Evolutionary conservation across 2,888 invertebrate species (phyloP).

Genomic region (Ophion costatus): DNA sequence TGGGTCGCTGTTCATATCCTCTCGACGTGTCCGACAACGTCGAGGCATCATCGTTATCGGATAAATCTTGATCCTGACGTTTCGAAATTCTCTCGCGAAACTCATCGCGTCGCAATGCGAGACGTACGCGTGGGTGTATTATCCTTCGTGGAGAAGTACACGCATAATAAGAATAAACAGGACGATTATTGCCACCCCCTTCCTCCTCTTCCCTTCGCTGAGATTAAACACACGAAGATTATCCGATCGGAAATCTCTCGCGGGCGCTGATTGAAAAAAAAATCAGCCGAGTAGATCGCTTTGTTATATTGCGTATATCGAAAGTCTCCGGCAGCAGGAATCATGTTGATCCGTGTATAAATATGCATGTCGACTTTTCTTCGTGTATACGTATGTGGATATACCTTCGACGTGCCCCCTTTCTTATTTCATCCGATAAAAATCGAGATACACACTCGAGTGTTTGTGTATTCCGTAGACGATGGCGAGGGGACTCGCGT

Average conservation of each 20-base stretch:
- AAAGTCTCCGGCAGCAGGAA: no score
- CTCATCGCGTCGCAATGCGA: slow-evolving; percentile 28
- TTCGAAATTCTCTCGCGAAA: slow-evolving; percentile 60
- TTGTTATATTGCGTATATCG: no score
- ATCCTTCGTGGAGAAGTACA: neutral
- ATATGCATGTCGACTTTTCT: no score
- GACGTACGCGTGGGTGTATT: neutral
- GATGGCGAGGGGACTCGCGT: slow-evolving; percentile 17
- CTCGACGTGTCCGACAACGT: no score
- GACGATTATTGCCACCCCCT: no score
- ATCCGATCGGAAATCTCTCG: no score
- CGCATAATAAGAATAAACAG: neutral
- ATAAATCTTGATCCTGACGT: slow-evolving; percentile 46
- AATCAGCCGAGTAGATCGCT: no score
- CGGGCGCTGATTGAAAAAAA: no score
- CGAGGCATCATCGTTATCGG: no score
- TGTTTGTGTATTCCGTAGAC: slow-evolving; percentile 66
- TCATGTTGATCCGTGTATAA: no score
- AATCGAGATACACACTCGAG: slow-evolving; percentile 11
- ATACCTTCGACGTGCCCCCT: neutral
- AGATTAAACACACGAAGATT: no score
- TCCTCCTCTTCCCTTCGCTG: no score
- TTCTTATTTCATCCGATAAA: slow-evolving; percentile 24
- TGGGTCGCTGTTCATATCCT: neutral
- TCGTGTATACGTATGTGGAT: neutral